A percentile compares a stretch with the other conserved stretches of the same genome.
phyloP scores from a whole-genome alignment of 2,113 vertebrate species.

The Pterophyllum scalare region DNA sequence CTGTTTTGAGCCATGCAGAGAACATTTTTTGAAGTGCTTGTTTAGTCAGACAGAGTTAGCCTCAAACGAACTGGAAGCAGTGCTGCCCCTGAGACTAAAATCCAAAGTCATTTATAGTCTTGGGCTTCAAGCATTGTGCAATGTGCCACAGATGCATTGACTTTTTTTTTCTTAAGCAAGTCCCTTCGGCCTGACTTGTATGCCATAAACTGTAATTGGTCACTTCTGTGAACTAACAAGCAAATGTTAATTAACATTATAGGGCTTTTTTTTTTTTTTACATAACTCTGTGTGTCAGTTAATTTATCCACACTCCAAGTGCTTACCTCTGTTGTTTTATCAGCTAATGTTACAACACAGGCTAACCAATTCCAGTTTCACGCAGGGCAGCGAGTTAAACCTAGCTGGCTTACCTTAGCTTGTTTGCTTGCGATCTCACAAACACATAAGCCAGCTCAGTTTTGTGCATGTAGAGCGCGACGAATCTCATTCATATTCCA shows the following conservation, averaged over 20 bases:
- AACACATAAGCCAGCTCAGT: background rate
- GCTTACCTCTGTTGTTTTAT: too few species aligned
- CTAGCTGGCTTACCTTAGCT: background rate
- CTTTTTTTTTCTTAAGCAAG: background rate
- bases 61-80: constrained; percentile 24
- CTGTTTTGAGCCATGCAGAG: constrained; percentile 3
- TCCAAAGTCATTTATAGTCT: constrained; percentile 31
- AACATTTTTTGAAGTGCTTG: constrained; percentile 14
- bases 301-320: background rate
- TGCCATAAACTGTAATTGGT: background rate
- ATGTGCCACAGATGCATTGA: constrained; percentile 13
- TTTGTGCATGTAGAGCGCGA: background rate
- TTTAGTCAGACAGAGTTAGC: constrained; percentile 7
- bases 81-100: constrained; percentile 14
- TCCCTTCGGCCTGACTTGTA: background rate
- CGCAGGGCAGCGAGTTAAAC: background rate
- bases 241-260: background rate
- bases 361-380: background rate
- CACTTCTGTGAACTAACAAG: background rate
- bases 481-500: background rate
- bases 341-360: too few species aligned
- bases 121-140: constrained; percentile 31
- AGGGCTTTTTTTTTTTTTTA: background rate
- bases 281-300: background rate
- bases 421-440: background rate